phyloP scores from a whole-genome alignment of 2,888 invertebrate genomes.

The Escarpia spicata region DNA sequence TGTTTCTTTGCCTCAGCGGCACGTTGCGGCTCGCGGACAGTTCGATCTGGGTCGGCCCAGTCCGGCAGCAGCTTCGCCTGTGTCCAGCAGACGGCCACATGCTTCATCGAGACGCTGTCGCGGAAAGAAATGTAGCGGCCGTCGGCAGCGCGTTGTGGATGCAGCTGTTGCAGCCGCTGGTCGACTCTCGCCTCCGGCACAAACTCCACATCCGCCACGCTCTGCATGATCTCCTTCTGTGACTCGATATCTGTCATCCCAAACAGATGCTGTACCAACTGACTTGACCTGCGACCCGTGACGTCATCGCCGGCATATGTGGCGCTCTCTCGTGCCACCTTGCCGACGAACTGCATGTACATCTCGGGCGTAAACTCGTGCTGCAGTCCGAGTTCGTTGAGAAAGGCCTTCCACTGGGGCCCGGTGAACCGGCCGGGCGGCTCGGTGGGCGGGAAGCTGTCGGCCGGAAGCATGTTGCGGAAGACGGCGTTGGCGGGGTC shows the following conservation, averaged over 20 bases:
- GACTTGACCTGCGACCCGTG: not conserved
- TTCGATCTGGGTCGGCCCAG: slow-evolving; percentile 41
- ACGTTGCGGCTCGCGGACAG: not conserved
- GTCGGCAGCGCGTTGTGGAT: slow-evolving; percentile 27
- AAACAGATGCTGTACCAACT: slow-evolving; percentile 36
- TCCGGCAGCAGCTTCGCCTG: slow-evolving; percentile 36
- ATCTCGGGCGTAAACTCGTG: slow-evolving; percentile 37
- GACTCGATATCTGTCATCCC: slow-evolving; percentile 30
- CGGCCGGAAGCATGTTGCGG: slow-evolving; percentile 41
- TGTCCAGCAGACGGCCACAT: slow-evolving; percentile 39
- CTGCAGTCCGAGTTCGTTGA: slow-evolving; percentile 37
- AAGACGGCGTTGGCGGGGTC: slow-evolving; percentile 45
- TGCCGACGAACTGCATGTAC: slow-evolving; percentile 37
- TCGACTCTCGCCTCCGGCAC: slow-evolving; percentile 30
- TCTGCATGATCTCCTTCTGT: slow-evolving; percentile 26
- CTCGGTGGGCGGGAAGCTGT: slow-evolving; percentile 43
- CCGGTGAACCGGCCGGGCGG: slow-evolving; percentile 33
- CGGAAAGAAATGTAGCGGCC: slow-evolving; percentile 37
- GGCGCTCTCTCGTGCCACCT: slow-evolving; percentile 34
- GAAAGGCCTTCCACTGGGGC: slow-evolving; percentile 39
- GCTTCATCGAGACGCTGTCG: slow-evolving; percentile 31
- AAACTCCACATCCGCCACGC: slow-evolving; percentile 36
- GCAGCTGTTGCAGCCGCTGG: slow-evolving; percentile 27
- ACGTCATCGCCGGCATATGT: not conserved
- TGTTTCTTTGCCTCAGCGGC: slow-evolving; percentile 22